Conservation (phyloP, 1,140 invertebrate species). For the Solenopsis fugax region DNA sequence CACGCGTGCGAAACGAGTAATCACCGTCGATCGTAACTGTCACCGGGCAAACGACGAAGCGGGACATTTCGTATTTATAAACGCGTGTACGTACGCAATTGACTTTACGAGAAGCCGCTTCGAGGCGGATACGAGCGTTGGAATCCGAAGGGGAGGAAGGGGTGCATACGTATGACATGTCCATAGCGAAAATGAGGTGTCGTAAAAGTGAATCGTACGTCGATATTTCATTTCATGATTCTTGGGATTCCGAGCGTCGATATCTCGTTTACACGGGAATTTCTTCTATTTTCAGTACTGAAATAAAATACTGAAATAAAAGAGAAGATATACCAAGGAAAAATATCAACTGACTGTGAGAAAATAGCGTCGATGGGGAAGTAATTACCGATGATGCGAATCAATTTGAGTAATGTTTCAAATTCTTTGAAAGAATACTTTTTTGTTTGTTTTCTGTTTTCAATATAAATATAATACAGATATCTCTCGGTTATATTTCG, state of each 20-base stretch:
- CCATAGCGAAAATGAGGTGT: background rate
- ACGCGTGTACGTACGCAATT: background rate
- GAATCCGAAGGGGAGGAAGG: background rate
- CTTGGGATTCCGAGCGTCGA: constrained; percentile 1
- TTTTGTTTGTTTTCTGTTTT: background rate
- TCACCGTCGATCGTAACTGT: constrained; percentile 21
- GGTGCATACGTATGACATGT: background rate
- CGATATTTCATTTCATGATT: constrained; percentile 27
- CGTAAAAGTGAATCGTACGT: background rate
- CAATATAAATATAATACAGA: background rate
- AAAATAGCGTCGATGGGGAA: background rate
- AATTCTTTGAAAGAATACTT: too few relatives aligned
- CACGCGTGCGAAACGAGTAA: constrained; percentile 17
- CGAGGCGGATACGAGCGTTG: background rate
- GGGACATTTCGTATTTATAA: constrained; percentile 7
- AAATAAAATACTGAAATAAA: background rate
- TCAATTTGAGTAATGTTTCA: background rate
- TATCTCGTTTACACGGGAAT: constrained; percentile 12
- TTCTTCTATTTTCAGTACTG: background rate
- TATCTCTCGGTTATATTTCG: too few relatives aligned
- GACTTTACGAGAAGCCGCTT: constrained; percentile 10
- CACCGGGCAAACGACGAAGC: background rate
- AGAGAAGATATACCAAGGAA: background rate
- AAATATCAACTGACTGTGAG: too few relatives aligned
- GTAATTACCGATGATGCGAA: background rate